Evolutionary conservation across 2,888 invertebrate species (phyloP), one percentile per base, ranked within the genome.

Genomic region (Eueremaeus valkanovi): DNA sequence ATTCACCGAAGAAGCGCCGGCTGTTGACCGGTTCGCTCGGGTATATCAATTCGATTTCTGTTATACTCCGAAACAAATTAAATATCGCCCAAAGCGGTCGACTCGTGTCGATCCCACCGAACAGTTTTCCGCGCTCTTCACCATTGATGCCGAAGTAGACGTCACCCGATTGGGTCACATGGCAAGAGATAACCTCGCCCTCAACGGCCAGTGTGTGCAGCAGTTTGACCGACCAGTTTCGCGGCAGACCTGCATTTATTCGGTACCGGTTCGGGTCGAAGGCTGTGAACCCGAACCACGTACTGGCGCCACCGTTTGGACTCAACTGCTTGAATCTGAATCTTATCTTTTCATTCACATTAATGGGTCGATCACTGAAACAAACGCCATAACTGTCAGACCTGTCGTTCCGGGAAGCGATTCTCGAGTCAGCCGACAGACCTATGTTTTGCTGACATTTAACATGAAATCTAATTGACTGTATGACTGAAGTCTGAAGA

Each of bases 211-310:
- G 72, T 36, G 76, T 49, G 33, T 80, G 79, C 40, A 75, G 77
- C 21, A 99, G 85, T 0, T 98, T 97, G 83, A 98, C 98, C 0
- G 97, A 98, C 98, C 98, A 99, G 85, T 93, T 95, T 9, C 98
- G 98, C 0, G 93, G 92, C 82, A 94, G 94, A 85, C 93, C 95
- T 58, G 98, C 31, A 16, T 16, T 40, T 31, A 16, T 31, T 16
- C 66, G 29, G 21, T 74, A 66, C 18, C 89, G 88, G 18, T 88
- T 88, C 0, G 99, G 99, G 84, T 98, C 95, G 84, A 92, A 91
- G 82, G 89, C 91, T 40, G 96, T 96, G 85, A 97, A 95, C 21
- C 99, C 99, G 82, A 99, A 95, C 51, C 98, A 89, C 77, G 99
- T 89, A 2, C n/a, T n/a, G n/a, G n/a, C n/a, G n/a, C 96, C 96